Conservation (phyloP, 2,797 vertebrate species). For the Melanotaenia trifasciata region DNA sequence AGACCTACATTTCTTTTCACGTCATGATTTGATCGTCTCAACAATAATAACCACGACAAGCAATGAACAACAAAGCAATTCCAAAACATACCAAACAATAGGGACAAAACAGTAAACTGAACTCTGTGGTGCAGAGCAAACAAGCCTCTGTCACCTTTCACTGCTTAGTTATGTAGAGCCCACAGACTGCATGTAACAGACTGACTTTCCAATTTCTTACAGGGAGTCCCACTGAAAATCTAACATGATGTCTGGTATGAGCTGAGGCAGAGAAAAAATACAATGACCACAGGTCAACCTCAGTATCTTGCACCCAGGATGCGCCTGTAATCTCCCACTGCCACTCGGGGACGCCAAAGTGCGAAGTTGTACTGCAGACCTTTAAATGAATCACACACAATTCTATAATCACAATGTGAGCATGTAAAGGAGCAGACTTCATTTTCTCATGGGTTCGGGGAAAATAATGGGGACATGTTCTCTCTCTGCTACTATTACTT, state of each 20-base stretch:
- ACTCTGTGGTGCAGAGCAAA: background rate
- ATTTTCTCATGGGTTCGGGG: slow-evolving; percentile 63
- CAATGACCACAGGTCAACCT: background rate
- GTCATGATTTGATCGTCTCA: too few relatives aligned
- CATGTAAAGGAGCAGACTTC: slow-evolving; percentile 63
- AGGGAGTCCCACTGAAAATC: background rate
- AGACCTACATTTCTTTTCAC: too few relatives aligned
- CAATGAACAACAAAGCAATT: too few relatives aligned
- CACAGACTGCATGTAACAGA: background rate
- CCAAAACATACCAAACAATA: too few relatives aligned
- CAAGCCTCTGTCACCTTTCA: background rate
- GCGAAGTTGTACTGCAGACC: slow-evolving; percentile 32
- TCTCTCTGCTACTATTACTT: slow-evolving; percentile 62
- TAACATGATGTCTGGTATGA: background rate
- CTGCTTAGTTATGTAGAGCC: background rate
- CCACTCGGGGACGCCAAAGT: slow-evolving; percentile 65
- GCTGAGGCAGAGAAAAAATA: slow-evolving; percentile 3
- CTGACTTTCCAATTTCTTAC: background rate
- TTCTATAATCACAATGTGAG: slow-evolving; percentile 70
- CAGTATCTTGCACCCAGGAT: slow-evolving; percentile 13
- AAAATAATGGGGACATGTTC: slow-evolving; percentile 64
- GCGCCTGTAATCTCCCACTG: slow-evolving; percentile 42
- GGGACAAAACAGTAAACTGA: background rate
- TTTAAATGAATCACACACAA: slow-evolving; percentile 69
- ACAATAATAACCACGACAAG: too few relatives aligned